Conservation (phyloP, 2,888 invertebrate species). For the Pandemis cinnamomeana region DNA sequence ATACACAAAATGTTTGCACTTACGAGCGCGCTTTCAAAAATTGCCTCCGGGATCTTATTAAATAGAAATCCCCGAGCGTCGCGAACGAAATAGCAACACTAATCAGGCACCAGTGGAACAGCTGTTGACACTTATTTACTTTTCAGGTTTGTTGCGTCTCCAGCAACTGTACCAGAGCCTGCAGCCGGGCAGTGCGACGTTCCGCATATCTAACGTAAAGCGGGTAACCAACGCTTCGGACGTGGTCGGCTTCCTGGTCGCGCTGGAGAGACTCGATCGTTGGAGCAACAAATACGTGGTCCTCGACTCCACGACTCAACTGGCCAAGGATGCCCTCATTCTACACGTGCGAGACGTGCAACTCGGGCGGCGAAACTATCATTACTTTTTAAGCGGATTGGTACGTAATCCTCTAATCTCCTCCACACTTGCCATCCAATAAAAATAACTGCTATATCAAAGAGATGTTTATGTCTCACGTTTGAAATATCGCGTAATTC, state of each 20-base stretch:
- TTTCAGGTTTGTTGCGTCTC: slow-evolving; percentile 92
- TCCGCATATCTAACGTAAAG: slow-evolving; percentile 94
- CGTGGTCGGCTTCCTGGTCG: slow-evolving; percentile 91
- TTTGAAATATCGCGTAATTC: background rate
- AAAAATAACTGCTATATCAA: slow-evolving; percentile 25
- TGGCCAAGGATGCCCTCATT: slow-evolving; percentile 94
- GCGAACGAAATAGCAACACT: slow-evolving; percentile 15
- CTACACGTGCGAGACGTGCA: slow-evolving; percentile 93
- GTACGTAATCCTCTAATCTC: slow-evolving; percentile 83
- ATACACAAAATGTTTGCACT: too few species aligned
- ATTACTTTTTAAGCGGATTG: slow-evolving; percentile 95
- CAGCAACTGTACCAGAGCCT: slow-evolving; percentile 96
- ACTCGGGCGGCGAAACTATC: slow-evolving; percentile 94
- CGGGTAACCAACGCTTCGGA: slow-evolving; percentile 92
- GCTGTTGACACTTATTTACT: slow-evolving; percentile 36
- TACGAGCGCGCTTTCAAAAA: background rate
- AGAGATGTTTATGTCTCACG: slow-evolving; percentile 19
- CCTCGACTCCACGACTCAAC: slow-evolving; percentile 93
- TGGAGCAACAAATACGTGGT: slow-evolving; percentile 95
- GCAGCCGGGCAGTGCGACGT: slow-evolving; percentile 91
- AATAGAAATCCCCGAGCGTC: background rate
- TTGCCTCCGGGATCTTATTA: background rate
- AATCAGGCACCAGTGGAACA: slow-evolving; percentile 12
- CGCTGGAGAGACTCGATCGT: slow-evolving; percentile 91
- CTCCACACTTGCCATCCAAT: slow-evolving; percentile 10